Percentiles rank a stretch among this genome's conserved stretches.
phyloP scores from a whole-genome alignment of 2,888 invertebrate genomes.

The Nomada ferruginata region DNA sequence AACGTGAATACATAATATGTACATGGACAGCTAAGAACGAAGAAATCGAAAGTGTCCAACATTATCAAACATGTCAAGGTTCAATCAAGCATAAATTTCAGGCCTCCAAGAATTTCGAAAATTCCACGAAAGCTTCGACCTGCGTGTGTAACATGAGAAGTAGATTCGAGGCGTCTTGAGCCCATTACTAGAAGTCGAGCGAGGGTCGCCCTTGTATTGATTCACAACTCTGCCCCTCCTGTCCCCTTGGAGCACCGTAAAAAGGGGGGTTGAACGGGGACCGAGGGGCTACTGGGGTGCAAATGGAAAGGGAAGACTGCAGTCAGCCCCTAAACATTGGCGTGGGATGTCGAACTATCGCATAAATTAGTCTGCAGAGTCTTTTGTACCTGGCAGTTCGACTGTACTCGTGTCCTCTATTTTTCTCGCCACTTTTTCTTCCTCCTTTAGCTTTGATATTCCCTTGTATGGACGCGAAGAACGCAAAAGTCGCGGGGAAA shows the following conservation, averaged over 20 bases:
- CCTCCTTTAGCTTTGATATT: too few relatives aligned
- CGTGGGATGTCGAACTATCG: conserved; percentile 65
- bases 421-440: neutral
- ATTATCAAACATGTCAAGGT: too few relatives aligned
- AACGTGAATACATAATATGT: too few relatives aligned
- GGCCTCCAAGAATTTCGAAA: too few relatives aligned
- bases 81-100: neutral
- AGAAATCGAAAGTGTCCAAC: too few relatives aligned
- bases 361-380: conserved; percentile 76
- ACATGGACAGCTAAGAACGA: too few relatives aligned
- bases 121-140: too few relatives aligned
- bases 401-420: neutral
- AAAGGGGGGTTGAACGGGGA: conserved; percentile 29
- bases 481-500: neutral
- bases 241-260: conserved; percentile 50
- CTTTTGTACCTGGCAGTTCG: conserved; percentile 20
- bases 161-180: conserved; percentile 38
- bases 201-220: conserved; percentile 80
- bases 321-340: conserved; percentile 67
- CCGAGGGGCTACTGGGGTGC: conserved; percentile 19
- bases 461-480: neutral
- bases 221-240: conserved; percentile 66
- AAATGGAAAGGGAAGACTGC: conserved; percentile 49
- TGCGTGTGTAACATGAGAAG: neutral
- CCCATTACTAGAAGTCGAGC: conserved; percentile 54